phyloP scores from a whole-genome alignment of 2,888 invertebrate genomes.

The Reticulitermes lucifugus region DNA sequence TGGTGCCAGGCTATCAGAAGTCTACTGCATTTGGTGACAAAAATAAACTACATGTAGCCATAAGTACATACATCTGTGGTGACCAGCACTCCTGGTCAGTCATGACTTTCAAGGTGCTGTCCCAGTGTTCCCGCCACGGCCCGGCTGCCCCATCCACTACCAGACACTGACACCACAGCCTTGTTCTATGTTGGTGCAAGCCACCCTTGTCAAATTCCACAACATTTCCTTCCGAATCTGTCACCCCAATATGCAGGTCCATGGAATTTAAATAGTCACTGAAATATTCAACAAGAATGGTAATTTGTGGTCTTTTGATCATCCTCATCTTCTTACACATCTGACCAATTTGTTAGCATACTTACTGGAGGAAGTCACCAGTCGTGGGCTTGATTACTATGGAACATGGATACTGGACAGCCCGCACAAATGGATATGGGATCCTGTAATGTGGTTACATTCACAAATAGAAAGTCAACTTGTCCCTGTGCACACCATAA shows the following conservation, averaged over 20 bases:
- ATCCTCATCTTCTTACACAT: background rate
- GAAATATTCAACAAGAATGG: conserved; percentile 59
- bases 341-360: conserved; percentile 52
- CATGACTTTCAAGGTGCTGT: conserved; percentile 74
- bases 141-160: conserved; percentile 69
- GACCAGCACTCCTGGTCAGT: conserved; percentile 62
- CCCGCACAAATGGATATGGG: conserved; percentile 88
- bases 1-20: too few species aligned
- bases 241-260: conserved; percentile 92
- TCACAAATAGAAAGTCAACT: background rate
- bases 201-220: conserved; percentile 89
- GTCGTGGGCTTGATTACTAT: conserved; percentile 88
- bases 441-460: conserved; percentile 67
- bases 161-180: conserved; percentile 66
- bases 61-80: conserved; percentile 55
- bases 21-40: too few species aligned
- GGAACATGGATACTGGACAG: conserved; percentile 82
- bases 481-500: too few species aligned
- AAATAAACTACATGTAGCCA: too few species aligned
- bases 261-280: conserved; percentile 86
- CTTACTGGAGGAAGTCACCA: conserved; percentile 89
- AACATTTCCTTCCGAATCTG: conserved; percentile 82
- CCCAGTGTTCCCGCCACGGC: conserved; percentile 77
- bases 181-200: conserved; percentile 63
- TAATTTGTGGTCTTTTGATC: background rate